A percentile compares a stretch with the other conserved stretches of the same genome.
Conservation (phyloP, 2,888 invertebrate genomes). For the Chaetogeoica ovagalla region DNA sequence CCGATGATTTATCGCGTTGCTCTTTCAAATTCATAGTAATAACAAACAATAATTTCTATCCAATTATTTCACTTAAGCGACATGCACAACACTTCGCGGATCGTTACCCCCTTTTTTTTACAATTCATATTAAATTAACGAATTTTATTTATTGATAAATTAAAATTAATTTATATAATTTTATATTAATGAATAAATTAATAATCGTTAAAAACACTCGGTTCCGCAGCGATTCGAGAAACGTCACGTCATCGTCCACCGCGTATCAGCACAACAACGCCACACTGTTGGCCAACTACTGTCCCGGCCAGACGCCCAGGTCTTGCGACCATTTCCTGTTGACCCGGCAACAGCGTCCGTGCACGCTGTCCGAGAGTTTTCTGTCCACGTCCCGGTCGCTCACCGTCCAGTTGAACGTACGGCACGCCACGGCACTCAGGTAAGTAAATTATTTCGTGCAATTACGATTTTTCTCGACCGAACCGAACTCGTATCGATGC, state of each 20-base stretch:
- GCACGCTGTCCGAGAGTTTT: constrained; percentile 79
- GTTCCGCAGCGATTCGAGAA: constrained; percentile 36
- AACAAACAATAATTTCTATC: too few relatives aligned
- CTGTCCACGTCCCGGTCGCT: constrained; percentile 79
- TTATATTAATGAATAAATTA: too few relatives aligned
- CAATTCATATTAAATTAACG: too few relatives aligned
- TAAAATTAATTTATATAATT: too few relatives aligned
- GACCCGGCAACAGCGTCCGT: constrained; percentile 69
- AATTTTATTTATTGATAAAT: too few relatives aligned
- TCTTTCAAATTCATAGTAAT: too few relatives aligned
- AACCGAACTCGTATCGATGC: too few relatives aligned
- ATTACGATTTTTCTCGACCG: not conserved
- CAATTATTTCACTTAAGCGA: too few relatives aligned
- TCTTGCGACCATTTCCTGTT: constrained; percentile 82
- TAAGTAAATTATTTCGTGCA: constrained; percentile 58
- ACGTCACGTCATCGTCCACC: constrained; percentile 17
- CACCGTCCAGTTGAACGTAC: constrained; percentile 76
- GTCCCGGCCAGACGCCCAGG: constrained; percentile 77
- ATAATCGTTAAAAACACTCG: too few relatives aligned
- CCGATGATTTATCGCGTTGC: too few relatives aligned
- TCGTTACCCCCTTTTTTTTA: too few relatives aligned
- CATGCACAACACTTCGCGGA: too few relatives aligned
- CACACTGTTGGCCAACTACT: constrained; percentile 74
- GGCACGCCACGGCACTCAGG: constrained; percentile 84
- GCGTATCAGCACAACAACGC: constrained; percentile 13